Evolutionary conservation across 1,140 invertebrate species (phyloP), one percentile per base, ranked within the genome.

Genomic region (Atopsyche davidsoni): DNA sequence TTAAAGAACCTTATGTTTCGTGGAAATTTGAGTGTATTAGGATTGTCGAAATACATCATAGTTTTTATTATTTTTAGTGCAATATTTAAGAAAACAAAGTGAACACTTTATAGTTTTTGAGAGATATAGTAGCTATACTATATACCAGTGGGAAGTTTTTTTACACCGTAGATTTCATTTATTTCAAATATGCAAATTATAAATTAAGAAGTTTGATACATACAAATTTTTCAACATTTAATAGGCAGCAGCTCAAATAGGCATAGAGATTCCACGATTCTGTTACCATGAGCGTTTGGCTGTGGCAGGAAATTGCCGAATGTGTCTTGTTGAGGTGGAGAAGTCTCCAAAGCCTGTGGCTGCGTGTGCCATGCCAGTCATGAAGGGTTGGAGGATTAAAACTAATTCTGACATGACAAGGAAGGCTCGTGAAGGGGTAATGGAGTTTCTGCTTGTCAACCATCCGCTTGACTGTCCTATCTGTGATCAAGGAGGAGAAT

Each of bases 401-500:
- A 99, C 97, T 14, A 92, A 99, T 66, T 99, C 96, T 0, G 90
- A 95, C 57, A 76, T 97, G 66, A 96, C 95, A 0, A 82, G 83
- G 38, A 94, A 92, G 72, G 97, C 96, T 6, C 80, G 96, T 43
- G 90, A 93, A 74, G 96, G 96, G 59, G 96, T 99, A 2, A 99
- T 99, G 96, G 96, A 99, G 73, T 99, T 99, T 67, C 73, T 99
- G 22, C 73, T 99, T 9, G 89, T 98, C 19, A 99, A 99, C 68
- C 96, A 99, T 77, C 96, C 96, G 0, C 70, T 99, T 14, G 96
- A 99, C 75, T 99, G 97, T 72, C 97, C 97, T 6, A 99, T 99
- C 72, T 99, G 97, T 79, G 97, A 99, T 73, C 97, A 97, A 71
- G 96, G 96, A 47, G 96, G 96, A n/a, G 96, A 99, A 76, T 99